These are phyloP conservation scores for Thaumatotibia leucotreta DNA, from an alignment of 1,140 invertebrate genomes.

Conservation along the genomic window DNA sequence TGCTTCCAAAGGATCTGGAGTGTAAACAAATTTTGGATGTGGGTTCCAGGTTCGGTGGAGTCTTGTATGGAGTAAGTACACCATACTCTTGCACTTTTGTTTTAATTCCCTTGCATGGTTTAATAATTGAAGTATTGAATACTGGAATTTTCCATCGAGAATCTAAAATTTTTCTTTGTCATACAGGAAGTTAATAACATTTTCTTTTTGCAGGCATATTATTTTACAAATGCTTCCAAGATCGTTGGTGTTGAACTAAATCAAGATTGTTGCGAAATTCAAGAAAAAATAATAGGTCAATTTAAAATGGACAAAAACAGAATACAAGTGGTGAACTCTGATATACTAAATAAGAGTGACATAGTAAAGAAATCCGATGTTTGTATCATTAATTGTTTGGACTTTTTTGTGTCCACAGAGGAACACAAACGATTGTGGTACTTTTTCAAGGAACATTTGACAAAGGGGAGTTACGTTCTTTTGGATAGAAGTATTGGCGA, in stretches of 20 bases:
- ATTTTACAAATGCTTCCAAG: conserved; percentile 77
- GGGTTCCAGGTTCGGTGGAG: conserved; percentile 83
- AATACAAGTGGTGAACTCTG: conserved; percentile 78
- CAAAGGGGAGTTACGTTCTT: conserved; percentile 77
- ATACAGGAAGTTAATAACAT: not conserved
- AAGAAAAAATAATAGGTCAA: conserved; percentile 78
- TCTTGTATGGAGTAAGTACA: conserved; percentile 83
- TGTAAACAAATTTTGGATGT: conserved; percentile 82
- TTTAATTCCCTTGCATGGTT: not conserved
- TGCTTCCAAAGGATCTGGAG: conserved; percentile 78
- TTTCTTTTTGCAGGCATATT: conserved; percentile 76
- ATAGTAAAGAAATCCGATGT: conserved; percentile 78
- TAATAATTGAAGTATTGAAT: no score
- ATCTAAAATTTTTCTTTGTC: not conserved
- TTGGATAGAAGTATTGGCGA: conserved; percentile 77
- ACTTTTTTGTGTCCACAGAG: conserved; percentile 79
- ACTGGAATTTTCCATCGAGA: no score
- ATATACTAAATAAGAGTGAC: conserved; percentile 77
- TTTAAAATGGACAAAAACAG: conserved; percentile 76
- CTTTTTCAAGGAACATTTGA: conserved; percentile 77
- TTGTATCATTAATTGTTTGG: conserved; percentile 81
- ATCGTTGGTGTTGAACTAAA: conserved; percentile 86
- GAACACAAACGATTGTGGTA: conserved; percentile 79
- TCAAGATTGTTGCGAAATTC: conserved; percentile 80
- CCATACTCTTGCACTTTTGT: not conserved